Percentiles rank a stretch among this genome's conserved stretches.
phyloP scores from a whole-genome alignment of 2,113 vertebrate genomes.

The Leucopsar rothschildi region DNA sequence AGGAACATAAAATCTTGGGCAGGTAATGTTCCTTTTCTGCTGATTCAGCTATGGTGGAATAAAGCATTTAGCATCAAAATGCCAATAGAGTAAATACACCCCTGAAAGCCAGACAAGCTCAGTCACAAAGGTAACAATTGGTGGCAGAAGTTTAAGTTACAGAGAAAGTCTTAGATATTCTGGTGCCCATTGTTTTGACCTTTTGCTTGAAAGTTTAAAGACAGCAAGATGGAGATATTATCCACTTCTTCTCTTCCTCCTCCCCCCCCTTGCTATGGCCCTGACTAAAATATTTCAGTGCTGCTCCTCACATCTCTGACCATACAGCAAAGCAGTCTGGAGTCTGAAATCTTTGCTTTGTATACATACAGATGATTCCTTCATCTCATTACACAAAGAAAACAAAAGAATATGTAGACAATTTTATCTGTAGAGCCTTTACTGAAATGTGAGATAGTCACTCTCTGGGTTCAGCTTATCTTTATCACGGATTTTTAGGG shows the following conservation, averaged over 20 bases:
- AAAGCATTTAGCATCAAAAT: not conserved
- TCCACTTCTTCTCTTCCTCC: not conserved
- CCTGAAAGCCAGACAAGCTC: not conserved
- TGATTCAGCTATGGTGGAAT: not conserved
- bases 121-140: not conserved
- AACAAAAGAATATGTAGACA: not conserved
- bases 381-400: not conserved
- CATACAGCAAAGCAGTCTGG: not conserved
- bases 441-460: not conserved
- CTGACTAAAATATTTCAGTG: accelerated
- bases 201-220: not conserved
- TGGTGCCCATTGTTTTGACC: not conserved
- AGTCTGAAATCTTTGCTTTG: not conserved
- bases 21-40: not conserved
- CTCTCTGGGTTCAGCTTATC: not conserved
- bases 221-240: not conserved
- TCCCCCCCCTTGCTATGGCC: not conserved
- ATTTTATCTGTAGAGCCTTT: not conserved
- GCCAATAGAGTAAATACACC: not conserved
- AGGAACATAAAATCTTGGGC: not conserved
- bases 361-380: not conserved
- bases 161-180: not conserved
- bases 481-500: not conserved
- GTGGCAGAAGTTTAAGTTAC: not conserved
- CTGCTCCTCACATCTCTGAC: not conserved